Evolutionary conservation across 2,113 vertebrate genomes (phyloP).

Genomic region (Helogale parvula): DNA sequence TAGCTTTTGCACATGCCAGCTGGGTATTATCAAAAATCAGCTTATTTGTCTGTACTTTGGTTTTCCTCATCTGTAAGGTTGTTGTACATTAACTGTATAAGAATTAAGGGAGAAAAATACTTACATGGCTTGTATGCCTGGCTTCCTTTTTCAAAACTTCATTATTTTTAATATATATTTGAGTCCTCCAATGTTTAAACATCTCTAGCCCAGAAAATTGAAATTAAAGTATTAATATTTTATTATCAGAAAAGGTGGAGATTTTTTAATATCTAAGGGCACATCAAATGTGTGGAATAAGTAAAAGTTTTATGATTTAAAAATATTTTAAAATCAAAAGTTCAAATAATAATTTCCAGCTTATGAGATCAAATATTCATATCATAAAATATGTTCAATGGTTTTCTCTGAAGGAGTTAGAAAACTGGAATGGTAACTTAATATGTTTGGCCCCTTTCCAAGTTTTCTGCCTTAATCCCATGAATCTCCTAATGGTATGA

Average conservation of each 20-base stretch:
- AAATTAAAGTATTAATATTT: neutral
- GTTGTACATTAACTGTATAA: neutral
- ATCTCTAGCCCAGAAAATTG: neutral
- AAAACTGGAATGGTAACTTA: conserved; percentile 14
- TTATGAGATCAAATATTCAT: neutral
- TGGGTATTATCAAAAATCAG: neutral
- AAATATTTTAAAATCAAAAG: conserved; percentile 32
- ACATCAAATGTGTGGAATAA: neutral
- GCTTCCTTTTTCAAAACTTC: neutral
- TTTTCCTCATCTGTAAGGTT: neutral
- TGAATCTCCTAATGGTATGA: conserved; percentile 5
- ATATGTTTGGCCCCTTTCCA: conserved; percentile 34
- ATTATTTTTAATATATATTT: neutral
- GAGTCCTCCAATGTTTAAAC: neutral
- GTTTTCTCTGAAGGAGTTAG: neutral
- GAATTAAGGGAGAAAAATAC: neutral
- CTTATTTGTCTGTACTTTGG: neutral
- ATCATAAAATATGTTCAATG: neutral
- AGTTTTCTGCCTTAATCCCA: conserved; percentile 10
- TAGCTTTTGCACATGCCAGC: neutral
- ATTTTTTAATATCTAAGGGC: neutral
- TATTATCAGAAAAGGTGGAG: neutral
- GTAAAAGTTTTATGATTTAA: neutral
- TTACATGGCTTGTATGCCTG: neutral
- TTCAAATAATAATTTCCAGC: neutral